A percentile compares a stretch with the other conserved stretches of the same genome.
These are phyloP conservation scores for Odocoileus virginianus DNA, from an alignment of 2,113 vertebrate species.

Conservation along the genomic window DNA sequence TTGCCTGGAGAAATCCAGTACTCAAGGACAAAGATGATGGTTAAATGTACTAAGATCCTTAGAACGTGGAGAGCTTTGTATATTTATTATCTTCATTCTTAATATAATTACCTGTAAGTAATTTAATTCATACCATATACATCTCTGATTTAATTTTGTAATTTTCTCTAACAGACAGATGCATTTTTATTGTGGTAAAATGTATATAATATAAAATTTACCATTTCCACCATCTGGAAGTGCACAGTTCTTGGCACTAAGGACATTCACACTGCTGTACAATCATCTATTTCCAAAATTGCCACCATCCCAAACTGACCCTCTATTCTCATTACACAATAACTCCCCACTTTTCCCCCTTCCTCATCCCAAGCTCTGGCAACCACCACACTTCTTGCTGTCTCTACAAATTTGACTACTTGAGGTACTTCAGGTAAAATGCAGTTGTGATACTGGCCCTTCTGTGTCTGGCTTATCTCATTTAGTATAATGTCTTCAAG, in stretches of 20 bases:
- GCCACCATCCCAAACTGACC: fast-evolving
- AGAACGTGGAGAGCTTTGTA: fast-evolving
- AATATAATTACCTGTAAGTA: neutral
- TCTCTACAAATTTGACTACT: fast-evolving
- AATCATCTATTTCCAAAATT: neutral
- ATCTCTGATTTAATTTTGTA: neutral
- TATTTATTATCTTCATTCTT: neutral
- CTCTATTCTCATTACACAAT: neutral
- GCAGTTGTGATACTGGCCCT: fast-evolving
- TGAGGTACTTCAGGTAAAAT: fast-evolving
- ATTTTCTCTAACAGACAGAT: neutral
- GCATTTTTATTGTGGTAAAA: neutral
- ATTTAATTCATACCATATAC: neutral
- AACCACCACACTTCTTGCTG: neutral
- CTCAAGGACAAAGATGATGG: too few relatives aligned
- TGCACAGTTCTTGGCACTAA: fast-evolving
- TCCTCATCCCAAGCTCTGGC: fast-evolving
- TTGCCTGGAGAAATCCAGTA: neutral
- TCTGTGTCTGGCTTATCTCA: neutral
- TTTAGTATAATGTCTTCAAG: neutral
- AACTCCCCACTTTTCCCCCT: neutral
- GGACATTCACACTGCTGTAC: fast-evolving
- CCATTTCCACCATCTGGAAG: too few relatives aligned
- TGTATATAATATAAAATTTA: too few relatives aligned
- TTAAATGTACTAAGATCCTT: fast-evolving